Percentiles rank a stretch among this genome's conserved stretches.
Conservation (phyloP, 2,113 vertebrate genomes). For the Microcebus tavaratra region DNA sequence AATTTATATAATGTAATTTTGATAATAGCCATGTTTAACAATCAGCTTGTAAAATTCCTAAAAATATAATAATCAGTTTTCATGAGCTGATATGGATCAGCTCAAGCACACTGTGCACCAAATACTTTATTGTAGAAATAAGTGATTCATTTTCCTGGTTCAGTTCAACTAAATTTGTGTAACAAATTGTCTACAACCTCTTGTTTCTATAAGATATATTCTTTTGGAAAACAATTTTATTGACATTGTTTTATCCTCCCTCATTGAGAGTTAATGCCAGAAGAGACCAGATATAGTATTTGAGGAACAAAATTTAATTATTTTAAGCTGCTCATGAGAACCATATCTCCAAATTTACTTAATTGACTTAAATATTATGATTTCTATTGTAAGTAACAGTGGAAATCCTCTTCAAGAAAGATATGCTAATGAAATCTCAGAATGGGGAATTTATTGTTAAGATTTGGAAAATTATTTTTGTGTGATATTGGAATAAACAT, state of each 20-base stretch:
- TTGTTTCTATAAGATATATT: neutral
- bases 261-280: neutral
- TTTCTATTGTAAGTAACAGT: neutral
- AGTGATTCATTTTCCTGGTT: neutral
- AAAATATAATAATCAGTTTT: neutral
- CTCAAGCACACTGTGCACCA: neutral
- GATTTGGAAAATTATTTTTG: neutral
- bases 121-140: constrained; percentile 20
- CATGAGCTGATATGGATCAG: neutral
- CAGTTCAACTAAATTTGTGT: neutral
- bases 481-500: neutral
- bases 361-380: neutral
- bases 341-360: neutral
- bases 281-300: neutral
- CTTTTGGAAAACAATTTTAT: neutral
- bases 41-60: neutral
- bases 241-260: neutral
- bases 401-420: neutral
- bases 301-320: neutral
- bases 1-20: neutral
- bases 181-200: neutral
- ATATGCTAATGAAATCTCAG: neutral
- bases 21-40: neutral
- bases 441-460: neutral
- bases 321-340: neutral